Base-by-base conservation (phyloP, 2,113 vertebrate genomes). In the Brienomyrus brachyistius region DNA sequence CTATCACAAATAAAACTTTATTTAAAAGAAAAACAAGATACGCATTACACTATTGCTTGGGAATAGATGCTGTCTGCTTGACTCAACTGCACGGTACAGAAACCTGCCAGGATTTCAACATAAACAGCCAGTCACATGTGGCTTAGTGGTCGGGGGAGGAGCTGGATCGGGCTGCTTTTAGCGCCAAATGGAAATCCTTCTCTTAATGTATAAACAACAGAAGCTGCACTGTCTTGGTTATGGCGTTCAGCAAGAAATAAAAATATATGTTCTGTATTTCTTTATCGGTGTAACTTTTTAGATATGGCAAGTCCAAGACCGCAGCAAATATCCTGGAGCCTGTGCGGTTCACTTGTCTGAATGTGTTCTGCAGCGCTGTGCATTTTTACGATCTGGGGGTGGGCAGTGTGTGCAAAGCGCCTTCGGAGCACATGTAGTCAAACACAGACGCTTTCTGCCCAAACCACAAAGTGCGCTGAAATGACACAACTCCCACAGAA, bases 291-390 rank as follows among this genome's bases (percentile, higher is more conserved):
- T 94, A 93, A 92, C 90, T 88, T 91, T 91, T n/a, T 43, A n/a
- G 89, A 90, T 90, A 87, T 92, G 94, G 94, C 94, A 95, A 95
- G 95, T 89, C 94, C 94, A 77, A 94, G 94, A 93, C 91, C 93
- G 91, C 90, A 92, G 94, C 91, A 92, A 93, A 95, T 95, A 96
- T 96, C 93, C 94, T 95, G 95, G 94, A 96, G 95, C 93, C 93
- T 91, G 31, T 91, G 93, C 88, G 92, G 93, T 92, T 91, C 90
- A 51, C 90, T 92, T 91, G 90, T 93, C 95, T 94, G 94, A 95
- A 94, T 94, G 93, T 92, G 93, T 94, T 95, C 94, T 96, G 95
- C 95, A 92, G 92, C 62, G 83, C 92, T 94, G 95, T 94, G 95
- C 95, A 94, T 96, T 95, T 95, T 95, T 92, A 91, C 91, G 93